Evolutionary conservation across 2,113 vertebrate species (phyloP), one percentile per base, ranked within the genome.

Genomic region (Dipodomys stephensi): DNA sequence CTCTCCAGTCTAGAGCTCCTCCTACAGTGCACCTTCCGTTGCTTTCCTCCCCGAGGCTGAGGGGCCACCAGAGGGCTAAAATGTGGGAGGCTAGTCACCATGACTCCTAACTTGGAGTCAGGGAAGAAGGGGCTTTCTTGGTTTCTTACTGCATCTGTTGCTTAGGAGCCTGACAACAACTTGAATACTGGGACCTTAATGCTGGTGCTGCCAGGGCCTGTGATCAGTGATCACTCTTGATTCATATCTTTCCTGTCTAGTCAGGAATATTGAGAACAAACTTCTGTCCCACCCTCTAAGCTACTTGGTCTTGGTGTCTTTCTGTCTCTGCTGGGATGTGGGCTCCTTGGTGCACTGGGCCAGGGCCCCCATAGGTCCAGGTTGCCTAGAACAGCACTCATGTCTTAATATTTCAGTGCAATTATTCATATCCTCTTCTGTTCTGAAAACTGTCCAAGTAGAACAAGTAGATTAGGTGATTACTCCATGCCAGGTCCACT

Each of bases 281-380:
- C 67, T 83, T 77, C 73, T 25, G 15, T 49, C 9, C 44, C 4
- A 25, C 23, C 6, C 16, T 46, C 8, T 46, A 25, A 0, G 67
- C 49, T 74, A n/a, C 69, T 83, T 22, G 1, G 19, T 85, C 30
- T 93, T 57, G 6, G 20, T 72, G 20, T 86, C 35, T 89, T 83
- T 94, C 84, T 94, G 78, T 73, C 76, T 49, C 74, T 88, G 35
- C 39, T 71, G 83, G 65, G 79, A 87, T 72, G 10, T 7, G 84
- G 53, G 64, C 7, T 25, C 62, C 87, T 65, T 74, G 79, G 90
- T 93, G 68, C 73, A 60, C 67, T 68, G 49, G 57, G 32, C 3
- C 16, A 80, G 67, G 77, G 22, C 44, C 64, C 62, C 23, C 71
- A 7, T 73, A 27, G 62, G 71, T 62, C 35, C 72, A 46, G 62